Percentiles rank a stretch among this genome's conserved stretches.
Evolutionary conservation across 30 jellyfish, hydroid and myxozoan species (phyloP).

Genomic region (Aurelia aurita): DNA sequence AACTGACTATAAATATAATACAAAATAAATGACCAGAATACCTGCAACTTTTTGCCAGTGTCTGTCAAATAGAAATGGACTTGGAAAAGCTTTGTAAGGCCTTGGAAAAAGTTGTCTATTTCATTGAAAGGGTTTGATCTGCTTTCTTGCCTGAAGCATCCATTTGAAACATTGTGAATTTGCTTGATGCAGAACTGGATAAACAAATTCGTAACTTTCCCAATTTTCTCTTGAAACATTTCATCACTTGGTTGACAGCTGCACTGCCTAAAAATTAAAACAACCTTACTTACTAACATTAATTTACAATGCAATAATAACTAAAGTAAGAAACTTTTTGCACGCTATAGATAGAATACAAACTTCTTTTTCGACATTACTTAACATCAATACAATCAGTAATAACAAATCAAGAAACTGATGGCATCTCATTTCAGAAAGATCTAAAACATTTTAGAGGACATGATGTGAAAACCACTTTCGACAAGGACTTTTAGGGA

Average conservation of each 20-base stretch:
- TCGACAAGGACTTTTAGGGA: too few relatives aligned
- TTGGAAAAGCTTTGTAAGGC: conserved; percentile 87
- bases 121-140: conserved; percentile 36
- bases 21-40: conserved; percentile 37
- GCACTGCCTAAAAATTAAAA: conserved; percentile 38
- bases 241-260: conserved; percentile 44
- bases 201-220: conserved; percentile 39
- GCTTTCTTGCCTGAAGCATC: conserved; percentile 12
- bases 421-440: too few relatives aligned
- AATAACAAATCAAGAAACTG: too few relatives aligned
- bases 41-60: conserved; percentile 67
- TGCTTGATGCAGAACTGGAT: conserved; percentile 64
- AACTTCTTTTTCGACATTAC: too few relatives aligned
- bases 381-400: too few relatives aligned
- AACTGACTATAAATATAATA: background rate
- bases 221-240: conserved; percentile 17
- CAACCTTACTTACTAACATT: too few relatives aligned
- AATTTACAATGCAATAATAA: too few relatives aligned
- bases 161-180: conserved; percentile 40
- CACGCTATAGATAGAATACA: too few relatives aligned
- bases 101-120: conserved; percentile 87
- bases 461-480: too few relatives aligned
- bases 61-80: conserved; percentile 79
- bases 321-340: too few relatives aligned
- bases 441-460: too few relatives aligned